phyloP scores from a whole-genome alignment of 2,888 invertebrate genomes.

The Pantelozetes paolii region DNA sequence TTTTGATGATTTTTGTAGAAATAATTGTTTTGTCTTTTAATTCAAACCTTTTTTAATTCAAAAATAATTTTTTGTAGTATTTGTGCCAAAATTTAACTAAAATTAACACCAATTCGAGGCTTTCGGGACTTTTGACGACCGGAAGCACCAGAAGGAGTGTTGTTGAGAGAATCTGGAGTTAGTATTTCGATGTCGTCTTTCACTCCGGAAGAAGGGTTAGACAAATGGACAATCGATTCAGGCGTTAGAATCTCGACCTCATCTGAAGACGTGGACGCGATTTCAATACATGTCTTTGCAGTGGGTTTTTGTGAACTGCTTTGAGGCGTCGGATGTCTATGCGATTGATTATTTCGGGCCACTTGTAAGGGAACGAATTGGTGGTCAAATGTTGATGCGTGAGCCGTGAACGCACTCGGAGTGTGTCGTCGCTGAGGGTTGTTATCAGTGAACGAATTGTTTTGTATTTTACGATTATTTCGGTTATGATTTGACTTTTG shows the following conservation, averaged over 20 bases:
- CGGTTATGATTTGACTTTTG: not conserved
- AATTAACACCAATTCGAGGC: not conserved
- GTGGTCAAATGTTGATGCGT: not conserved
- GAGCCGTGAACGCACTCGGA: not conserved
- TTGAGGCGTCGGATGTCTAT: not conserved
- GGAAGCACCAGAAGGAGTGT: not conserved
- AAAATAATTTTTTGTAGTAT: too few species aligned
- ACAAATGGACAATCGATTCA: not conserved
- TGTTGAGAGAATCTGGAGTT: not conserved
- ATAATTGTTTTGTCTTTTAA: too few species aligned
- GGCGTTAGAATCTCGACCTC: constrained; percentile 18
- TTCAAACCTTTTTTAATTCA: too few species aligned
- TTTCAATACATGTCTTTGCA: not conserved
- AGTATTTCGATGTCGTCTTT: not conserved
- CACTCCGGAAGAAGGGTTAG: not conserved
- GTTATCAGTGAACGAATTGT: not conserved
- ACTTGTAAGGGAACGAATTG: constrained; percentile 39
- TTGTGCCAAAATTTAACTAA: not conserved
- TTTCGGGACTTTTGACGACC: not conserved
- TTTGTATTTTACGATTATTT: not conserved
- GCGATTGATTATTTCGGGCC: constrained; percentile 34
- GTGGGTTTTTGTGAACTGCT: too few species aligned
- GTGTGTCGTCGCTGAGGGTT: not conserved
- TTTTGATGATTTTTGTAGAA: too few species aligned
- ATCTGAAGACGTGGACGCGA: not conserved